Conservation (phyloP, 2,888 invertebrate genomes). For the Archips crataeganus region DNA sequence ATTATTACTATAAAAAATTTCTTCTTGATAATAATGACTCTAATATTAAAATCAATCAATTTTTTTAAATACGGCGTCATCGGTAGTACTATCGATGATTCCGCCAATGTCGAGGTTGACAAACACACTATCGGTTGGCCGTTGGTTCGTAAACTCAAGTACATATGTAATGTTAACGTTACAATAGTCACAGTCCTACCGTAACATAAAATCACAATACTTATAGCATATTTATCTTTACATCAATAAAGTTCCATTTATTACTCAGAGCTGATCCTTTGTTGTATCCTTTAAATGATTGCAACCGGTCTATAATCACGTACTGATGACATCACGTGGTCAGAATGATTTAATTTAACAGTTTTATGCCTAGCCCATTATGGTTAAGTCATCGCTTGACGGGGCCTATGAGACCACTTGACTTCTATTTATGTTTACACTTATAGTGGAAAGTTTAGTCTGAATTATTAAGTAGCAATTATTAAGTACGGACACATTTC, state of each 20-base stretch:
- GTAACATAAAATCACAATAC: constrained; percentile 1
- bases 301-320: constrained; percentile 39
- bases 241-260: constrained; percentile 28
- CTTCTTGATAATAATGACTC: background rate
- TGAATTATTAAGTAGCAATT: background rate
- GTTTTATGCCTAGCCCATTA: constrained; percentile 43
- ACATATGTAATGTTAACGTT: background rate
- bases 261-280: constrained; percentile 43
- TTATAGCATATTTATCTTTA: constrained; percentile 22
- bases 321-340: constrained; percentile 53
- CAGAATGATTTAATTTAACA: constrained; percentile 50
- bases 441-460: background rate
- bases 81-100: too few species aligned
- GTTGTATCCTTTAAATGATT: constrained; percentile 37
- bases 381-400: constrained; percentile 32
- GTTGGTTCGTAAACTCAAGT: too few species aligned
- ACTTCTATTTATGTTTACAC: background rate
- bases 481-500: too few species aligned
- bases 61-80: too few species aligned
- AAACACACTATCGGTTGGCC: too few species aligned
- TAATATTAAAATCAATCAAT: too few species aligned
- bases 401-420: background rate
- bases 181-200: background rate
- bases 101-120: too few species aligned
- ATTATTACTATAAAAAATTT: too few species aligned